Evolutionary conservation across 2,888 invertebrate species (phyloP), one percentile per base, ranked within the genome.

Genomic region (Chloroclystis v-ata): DNA sequence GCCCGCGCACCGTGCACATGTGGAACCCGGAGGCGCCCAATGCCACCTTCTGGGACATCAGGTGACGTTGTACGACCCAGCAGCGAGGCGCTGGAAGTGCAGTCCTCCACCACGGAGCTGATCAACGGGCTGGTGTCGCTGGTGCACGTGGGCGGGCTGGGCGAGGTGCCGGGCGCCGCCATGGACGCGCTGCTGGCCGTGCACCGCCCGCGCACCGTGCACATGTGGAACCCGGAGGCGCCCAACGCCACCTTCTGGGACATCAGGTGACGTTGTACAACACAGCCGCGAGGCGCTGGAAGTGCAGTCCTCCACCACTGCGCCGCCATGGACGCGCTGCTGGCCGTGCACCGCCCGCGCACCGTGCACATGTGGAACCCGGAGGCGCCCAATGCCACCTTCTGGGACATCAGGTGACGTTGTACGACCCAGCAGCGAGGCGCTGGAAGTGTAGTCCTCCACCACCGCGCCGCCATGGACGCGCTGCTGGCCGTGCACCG

Each of bases 171-270:
- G 0, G 96, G 74, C 70, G 97, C 97, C 71, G 98, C 98, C 1
- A 98, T 98, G 98, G 98, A 98, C 76, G 98, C 98, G 0, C 78
- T 99, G 44, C 84, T 98, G 12, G 97, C 97, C 0, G 83, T 99
- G 24, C 98, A 99, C 76, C 92, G 97, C 57, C 97, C 98, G 0
- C 96, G 97, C 63, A 94, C 97, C 71, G 98, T 99, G 42, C 95
- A 96, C 78, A 93, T 97, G 75, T 99, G 98, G 99, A 99, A 99
- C 85, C 98, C 98, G 0, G 97, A 98, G 78, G 94, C 97, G 1
- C 97, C 97, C 0, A 94, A 98, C 39, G 96, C 97, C 66, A 98
- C 98, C 0, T 99, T 99, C 80, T 99, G 99, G 98, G 98, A 98
- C 79, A 96, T 98, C 52, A 96, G 93, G 93, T 93, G 14, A 40